Evolutionary conservation across 2,113 vertebrate genomes (phyloP).

Genomic region (Heptranchias perlo): DNA sequence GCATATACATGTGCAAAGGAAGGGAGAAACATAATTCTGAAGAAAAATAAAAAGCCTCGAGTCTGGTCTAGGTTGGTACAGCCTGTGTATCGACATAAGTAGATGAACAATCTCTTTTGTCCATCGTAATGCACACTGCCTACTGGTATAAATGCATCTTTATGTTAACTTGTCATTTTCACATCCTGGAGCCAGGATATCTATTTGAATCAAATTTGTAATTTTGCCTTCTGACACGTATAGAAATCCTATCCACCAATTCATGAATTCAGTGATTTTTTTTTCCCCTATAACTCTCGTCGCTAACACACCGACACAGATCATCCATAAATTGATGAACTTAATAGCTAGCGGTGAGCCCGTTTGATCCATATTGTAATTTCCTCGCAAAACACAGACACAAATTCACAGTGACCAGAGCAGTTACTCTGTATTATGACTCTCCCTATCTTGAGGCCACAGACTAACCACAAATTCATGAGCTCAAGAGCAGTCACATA

Average conservation of each 20-base stretch:
- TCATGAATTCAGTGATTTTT: background rate
- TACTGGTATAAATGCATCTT: background rate
- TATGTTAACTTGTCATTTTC: slow-evolving; percentile 12
- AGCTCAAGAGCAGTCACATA: background rate
- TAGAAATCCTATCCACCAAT: background rate
- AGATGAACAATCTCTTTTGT: background rate
- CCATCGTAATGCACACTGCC: background rate
- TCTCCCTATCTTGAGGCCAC: background rate
- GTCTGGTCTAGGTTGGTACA: background rate
- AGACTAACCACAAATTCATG: background rate
- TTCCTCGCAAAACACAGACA: background rate
- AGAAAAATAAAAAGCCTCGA: background rate
- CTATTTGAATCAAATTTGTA: slow-evolving; percentile 4
- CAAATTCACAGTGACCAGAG: background rate
- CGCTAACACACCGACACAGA: background rate
- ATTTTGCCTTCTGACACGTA: background rate
- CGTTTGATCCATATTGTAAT: slow-evolving; percentile 10
- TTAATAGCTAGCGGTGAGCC: background rate
- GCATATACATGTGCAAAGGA: background rate
- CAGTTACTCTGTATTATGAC: background rate
- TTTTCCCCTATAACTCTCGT: background rate
- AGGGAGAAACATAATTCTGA: background rate
- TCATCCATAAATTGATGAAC: slow-evolving; percentile 8
- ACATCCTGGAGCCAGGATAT: background rate
- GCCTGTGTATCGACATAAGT: background rate